Conservation (phyloP, 2,113 vertebrate species). For the Rattus rattus region DNA sequence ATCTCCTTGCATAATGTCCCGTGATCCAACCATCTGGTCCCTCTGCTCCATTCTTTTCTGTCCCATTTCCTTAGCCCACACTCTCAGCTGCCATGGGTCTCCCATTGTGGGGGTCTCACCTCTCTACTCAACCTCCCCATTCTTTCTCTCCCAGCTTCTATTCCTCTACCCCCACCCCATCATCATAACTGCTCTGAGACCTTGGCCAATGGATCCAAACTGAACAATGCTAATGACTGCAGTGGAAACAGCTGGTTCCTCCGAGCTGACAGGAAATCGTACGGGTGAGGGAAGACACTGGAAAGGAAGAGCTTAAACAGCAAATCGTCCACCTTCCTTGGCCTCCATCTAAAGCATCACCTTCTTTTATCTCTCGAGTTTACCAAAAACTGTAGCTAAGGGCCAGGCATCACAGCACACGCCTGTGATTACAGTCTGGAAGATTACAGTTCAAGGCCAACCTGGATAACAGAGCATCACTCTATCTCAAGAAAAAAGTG, state of each 20-base stretch:
- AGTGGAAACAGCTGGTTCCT: conserved; percentile 71
- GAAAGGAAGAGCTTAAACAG: conserved; percentile 51
- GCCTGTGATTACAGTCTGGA: neutral
- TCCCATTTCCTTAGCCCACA: conserved; percentile 5
- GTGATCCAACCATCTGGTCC: conserved; percentile 63
- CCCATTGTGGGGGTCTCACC: neutral
- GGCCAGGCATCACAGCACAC: neutral
- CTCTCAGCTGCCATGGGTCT: neutral
- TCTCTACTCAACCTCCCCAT: conserved; percentile 30
- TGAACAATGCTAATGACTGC: conserved; percentile 69
- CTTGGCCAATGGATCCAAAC: conserved; percentile 46
- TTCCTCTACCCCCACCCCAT: neutral
- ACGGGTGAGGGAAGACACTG: conserved; percentile 61
- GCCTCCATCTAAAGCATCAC: neutral
- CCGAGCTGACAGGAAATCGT: conserved; percentile 67
- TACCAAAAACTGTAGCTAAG: conserved; percentile 3
- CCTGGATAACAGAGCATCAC: neutral
- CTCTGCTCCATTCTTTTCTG: conserved; percentile 36
- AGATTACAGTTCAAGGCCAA: neutral
- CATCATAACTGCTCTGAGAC: conserved; percentile 51
- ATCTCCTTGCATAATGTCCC: conserved; percentile 59
- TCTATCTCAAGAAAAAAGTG: neutral
- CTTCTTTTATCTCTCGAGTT: conserved; percentile 15
- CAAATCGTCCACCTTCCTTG: neutral
- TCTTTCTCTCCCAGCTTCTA: neutral